Evolutionary conservation across 2,888 invertebrate genomes (phyloP).

Genomic region (Spialia ferax): DNA sequence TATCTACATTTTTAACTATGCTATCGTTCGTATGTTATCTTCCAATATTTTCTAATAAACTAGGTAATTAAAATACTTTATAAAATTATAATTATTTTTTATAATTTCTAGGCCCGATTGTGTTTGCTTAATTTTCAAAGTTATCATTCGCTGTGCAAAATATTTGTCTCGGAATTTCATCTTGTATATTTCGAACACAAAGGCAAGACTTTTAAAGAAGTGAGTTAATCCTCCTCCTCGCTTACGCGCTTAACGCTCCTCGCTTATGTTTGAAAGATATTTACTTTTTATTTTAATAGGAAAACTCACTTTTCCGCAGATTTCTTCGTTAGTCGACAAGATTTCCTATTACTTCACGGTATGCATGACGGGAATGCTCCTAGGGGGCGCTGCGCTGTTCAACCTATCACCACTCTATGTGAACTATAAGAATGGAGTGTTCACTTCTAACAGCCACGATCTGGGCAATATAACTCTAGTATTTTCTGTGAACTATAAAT

Average conservation of each 20-base stretch:
- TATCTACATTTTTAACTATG: conserved; percentile 13
- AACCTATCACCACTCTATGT: conserved; percentile 24
- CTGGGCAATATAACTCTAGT: neutral
- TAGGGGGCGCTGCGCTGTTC: neutral
- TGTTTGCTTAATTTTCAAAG: conserved; percentile 9
- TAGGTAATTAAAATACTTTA: too few species aligned
- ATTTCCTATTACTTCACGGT: conserved; percentile 12
- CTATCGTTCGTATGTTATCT: neutral
- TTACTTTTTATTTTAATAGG: too few species aligned
- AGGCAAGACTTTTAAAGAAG: conserved; percentile 14
- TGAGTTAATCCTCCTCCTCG: too few species aligned
- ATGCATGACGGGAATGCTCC: neutral
- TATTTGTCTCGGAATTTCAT: conserved; percentile 15
- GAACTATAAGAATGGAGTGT: conserved; percentile 16
- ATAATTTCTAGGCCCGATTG: conserved; percentile 15
- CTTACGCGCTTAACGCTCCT: too few species aligned
- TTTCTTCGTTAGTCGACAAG: conserved; percentile 1
- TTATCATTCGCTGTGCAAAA: neutral
- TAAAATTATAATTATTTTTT: neutral
- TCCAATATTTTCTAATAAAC: neutral
- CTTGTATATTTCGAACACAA: conserved; percentile 10
- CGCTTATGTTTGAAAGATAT: too few species aligned
- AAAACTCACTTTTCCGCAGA: conserved; percentile 8
- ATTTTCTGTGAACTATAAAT: conserved; percentile 14
- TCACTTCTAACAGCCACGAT: conserved; percentile 10